phyloP scores from a whole-genome alignment of 2,113 vertebrate species.

The Myanophis thanlyinensis region DNA sequence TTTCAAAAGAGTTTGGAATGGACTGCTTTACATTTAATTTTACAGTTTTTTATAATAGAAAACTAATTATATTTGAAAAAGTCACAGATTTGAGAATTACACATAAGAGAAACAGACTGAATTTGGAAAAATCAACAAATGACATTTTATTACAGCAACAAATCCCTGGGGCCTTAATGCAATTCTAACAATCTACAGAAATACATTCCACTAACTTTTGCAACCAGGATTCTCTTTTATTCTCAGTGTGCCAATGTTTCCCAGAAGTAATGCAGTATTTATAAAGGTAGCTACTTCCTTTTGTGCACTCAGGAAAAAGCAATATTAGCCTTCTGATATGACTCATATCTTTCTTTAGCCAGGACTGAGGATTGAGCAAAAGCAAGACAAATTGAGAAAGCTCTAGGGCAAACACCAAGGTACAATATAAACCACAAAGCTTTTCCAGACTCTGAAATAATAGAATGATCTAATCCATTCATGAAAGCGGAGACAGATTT shows the following conservation, averaged over 20 bases:
- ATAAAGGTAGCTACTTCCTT: background rate
- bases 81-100: background rate
- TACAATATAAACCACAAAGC: slow-evolving; percentile 19
- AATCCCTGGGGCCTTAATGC: background rate
- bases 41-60: background rate
- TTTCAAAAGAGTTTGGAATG: background rate
- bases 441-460: background rate
- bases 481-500: rapidly evolving
- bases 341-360: slow-evolving; percentile 12
- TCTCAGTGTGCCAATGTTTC: background rate
- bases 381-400: slow-evolving; percentile 34
- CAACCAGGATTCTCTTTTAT: background rate
- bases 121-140: background rate
- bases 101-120: background rate
- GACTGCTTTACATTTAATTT: background rate
- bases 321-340: slow-evolving; percentile 9
- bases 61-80: background rate
- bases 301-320: background rate
- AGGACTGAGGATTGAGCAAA: background rate
- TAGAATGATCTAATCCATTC: rapidly evolving
- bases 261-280: slow-evolving; percentile 9
- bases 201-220: background rate
- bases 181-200: background rate
- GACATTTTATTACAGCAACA: background rate
- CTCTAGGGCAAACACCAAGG: slow-evolving; percentile 21